Percentiles rank a stretch among this genome's conserved stretches.
Conservation (phyloP, 2,888 invertebrate genomes). For the Coremacera marginata region DNA sequence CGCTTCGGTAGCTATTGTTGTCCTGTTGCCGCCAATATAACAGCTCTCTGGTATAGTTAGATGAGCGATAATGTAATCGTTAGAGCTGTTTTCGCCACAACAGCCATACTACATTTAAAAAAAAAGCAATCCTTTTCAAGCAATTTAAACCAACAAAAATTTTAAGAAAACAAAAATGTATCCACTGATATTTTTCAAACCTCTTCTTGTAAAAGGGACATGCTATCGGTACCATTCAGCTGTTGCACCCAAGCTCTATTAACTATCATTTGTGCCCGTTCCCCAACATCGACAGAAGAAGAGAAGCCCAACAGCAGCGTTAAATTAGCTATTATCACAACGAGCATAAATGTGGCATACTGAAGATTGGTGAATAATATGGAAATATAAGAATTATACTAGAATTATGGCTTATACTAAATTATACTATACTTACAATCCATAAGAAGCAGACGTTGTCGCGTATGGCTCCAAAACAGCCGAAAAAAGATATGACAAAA, state of each 20-base stretch:
- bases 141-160: slow-evolving; percentile 49
- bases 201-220: slow-evolving; percentile 52
- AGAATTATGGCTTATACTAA: too few relatives aligned
- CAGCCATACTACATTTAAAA: slow-evolving; percentile 69
- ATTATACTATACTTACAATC: slow-evolving; percentile 73
- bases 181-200: slow-evolving; percentile 43
- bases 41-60: slow-evolving; percentile 57
- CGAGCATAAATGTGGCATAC: slow-evolving; percentile 79
- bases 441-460: slow-evolving; percentile 88
- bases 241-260: slow-evolving; percentile 67
- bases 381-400: too few relatives aligned
- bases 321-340: slow-evolving; percentile 75
- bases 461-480: slow-evolving; percentile 88
- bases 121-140: slow-evolving; percentile 73
- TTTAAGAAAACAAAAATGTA: not conserved
- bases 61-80: slow-evolving; percentile 54
- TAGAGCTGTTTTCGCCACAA: slow-evolving; percentile 58
- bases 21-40: slow-evolving; percentile 44
- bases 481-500: slow-evolving; percentile 86
- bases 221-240: slow-evolving; percentile 49
- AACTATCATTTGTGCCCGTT: slow-evolving; percentile 65
- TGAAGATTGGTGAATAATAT: slow-evolving; percentile 65
- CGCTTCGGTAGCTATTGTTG: slow-evolving; percentile 33
- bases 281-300: slow-evolving; percentile 44
- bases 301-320: slow-evolving; percentile 70